Base-by-base conservation (phyloP, 2,797 vertebrate species). In the Melanotaenia pygmaea region DNA sequence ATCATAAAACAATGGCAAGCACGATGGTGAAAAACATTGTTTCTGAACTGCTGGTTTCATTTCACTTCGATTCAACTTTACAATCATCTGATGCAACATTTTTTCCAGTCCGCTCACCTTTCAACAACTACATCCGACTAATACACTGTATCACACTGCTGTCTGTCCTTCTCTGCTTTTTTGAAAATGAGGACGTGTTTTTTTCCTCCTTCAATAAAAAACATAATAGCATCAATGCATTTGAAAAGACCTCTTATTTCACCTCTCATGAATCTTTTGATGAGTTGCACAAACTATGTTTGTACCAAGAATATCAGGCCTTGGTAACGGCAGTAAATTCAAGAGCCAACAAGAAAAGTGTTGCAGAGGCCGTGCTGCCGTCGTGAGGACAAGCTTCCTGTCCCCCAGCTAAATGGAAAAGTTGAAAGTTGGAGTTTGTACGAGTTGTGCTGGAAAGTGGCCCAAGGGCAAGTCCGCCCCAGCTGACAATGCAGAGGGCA, bases 381-480 rank as follows among this genome's bases (percentile, higher is more conserved):
- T 43, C 3, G 58, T 70, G 66, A 80, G 78, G 72, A 80, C 76
- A 75, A 59, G 28, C 64, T 78, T 74, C 74, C 73, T 81, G 80
- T 86, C 70, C 66, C 66, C 70, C 57, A 53, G 67, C 61, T 83
- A 77, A 90, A 81, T 70, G 70, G 72, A 76, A 86, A 91, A 91
- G 79, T 84, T 88, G 45, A 68, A 81, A 62, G 79, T 67, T 67
- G 72, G 65, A 82, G 70, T 83, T 83, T 77, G 28, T 66, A 68
- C 1, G 63, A 82, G 77, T 60, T 61, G 63, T 51, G 79, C 72
- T 90, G 89, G 91, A 90, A 72, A 35, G 13, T 5, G 58, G 83
- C 82, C 88, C 89, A 89, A 91, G 88, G 88, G 65, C 86, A 75
- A 69, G 70, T 70, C 45, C 73, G 72, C 51, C 32, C 45, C 72